phyloP scores from a whole-genome alignment of 2,797 vertebrate genomes.

The Amphiprion clarkii region DNA sequence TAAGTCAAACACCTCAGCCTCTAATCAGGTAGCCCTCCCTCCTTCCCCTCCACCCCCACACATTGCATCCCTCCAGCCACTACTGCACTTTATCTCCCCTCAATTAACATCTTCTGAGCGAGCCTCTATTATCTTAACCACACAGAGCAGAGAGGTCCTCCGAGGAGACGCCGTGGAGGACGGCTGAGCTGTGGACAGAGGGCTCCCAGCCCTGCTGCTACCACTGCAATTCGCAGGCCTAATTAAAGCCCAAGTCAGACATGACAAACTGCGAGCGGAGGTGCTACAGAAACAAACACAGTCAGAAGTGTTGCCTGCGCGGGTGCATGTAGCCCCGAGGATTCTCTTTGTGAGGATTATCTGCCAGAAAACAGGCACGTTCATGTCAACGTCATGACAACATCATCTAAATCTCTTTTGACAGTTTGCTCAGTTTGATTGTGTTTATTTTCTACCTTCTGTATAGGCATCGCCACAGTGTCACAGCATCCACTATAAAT shows the following conservation, averaged over 20 bases:
- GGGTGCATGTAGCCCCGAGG: slow-evolving; percentile 65
- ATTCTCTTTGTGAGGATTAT: slow-evolving; percentile 76
- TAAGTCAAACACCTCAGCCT: slow-evolving; percentile 76
- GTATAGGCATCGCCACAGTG: slow-evolving; percentile 26
- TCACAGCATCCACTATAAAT: slow-evolving; percentile 50
- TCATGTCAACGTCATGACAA: slow-evolving; percentile 67
- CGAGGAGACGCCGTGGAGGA: slow-evolving; percentile 70
- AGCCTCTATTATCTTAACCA: slow-evolving; percentile 81
- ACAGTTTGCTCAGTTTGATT: slow-evolving; percentile 70
- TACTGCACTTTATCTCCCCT: slow-evolving; percentile 82
- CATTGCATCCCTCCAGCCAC: slow-evolving; percentile 72
- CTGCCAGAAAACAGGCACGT: slow-evolving; percentile 71
- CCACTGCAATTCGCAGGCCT: slow-evolving; percentile 68
- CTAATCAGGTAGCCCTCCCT: slow-evolving; percentile 76
- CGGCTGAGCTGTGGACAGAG: slow-evolving; percentile 71
- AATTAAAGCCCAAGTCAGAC: slow-evolving; percentile 79
- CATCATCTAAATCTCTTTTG: slow-evolving; percentile 75
- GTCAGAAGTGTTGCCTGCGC: slow-evolving; percentile 49
- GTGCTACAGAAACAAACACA: slow-evolving; percentile 69
- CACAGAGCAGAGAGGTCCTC: slow-evolving; percentile 77
- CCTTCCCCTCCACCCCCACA: slow-evolving; percentile 58
- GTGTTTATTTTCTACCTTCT: slow-evolving; percentile 61
- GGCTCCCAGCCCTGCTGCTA: slow-evolving; percentile 66
- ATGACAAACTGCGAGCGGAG: slow-evolving; percentile 74
- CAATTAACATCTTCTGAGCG: slow-evolving; percentile 83